These are phyloP conservation scores for Augiades crinisus DNA, from an alignment of 2,888 invertebrate species.

Conservation along the genomic window DNA sequence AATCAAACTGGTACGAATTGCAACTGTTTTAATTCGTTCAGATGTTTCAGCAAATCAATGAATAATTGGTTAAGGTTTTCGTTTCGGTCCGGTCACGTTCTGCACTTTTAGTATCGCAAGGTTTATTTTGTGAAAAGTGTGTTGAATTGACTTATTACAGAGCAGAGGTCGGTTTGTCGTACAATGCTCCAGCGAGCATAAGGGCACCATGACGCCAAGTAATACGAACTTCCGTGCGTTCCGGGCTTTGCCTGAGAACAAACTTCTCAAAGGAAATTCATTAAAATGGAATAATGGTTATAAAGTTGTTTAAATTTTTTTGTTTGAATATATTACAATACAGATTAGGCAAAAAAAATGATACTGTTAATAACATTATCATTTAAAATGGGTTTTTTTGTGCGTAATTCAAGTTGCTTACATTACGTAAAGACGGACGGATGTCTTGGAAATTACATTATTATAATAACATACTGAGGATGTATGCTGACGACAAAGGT, in stretches of 20 bases:
- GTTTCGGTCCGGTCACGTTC: not conserved
- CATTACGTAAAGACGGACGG: conserved; percentile 9
- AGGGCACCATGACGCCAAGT: conserved; percentile 9
- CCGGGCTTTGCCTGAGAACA: conserved; percentile 56
- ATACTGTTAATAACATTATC: not conserved
- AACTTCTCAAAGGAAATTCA: conserved; percentile 26
- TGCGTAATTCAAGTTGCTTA: conserved; percentile 2
- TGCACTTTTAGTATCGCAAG: not conserved
- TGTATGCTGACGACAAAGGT: conserved; percentile 28
- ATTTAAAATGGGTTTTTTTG: conserved; percentile 3
- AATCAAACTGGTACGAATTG: not conserved
- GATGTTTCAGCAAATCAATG: too few species aligned
- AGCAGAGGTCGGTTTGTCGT: not conserved
- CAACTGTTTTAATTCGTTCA: not conserved
- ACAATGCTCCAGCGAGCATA: conserved; percentile 15
- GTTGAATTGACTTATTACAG: not conserved
- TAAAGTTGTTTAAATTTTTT: not conserved
- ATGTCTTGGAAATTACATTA: conserved; percentile 9
- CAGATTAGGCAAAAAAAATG: not conserved
- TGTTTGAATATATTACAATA: not conserved
- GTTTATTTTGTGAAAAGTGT: not conserved
- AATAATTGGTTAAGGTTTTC: too few species aligned
- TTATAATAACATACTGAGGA: conserved; percentile 21
- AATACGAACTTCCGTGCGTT: conserved; percentile 48
- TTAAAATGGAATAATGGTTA: not conserved